phyloP scores from a whole-genome alignment of 2,797 vertebrate species.

The Loriculus beryllinus region DNA sequence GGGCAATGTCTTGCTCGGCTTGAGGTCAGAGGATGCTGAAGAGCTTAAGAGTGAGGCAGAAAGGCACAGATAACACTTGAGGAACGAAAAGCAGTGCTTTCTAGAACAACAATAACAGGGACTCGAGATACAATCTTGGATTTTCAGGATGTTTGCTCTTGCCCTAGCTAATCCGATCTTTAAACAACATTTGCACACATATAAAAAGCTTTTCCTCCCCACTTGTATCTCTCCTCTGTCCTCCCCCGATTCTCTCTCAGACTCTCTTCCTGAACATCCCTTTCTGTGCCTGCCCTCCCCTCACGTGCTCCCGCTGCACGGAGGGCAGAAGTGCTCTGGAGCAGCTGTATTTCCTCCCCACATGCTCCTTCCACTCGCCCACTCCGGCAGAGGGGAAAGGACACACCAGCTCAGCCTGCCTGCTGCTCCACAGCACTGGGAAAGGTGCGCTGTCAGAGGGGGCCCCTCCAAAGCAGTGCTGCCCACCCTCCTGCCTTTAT shows the following conservation, averaged over 20 bases:
- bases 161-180: not conserved
- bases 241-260: fast-evolving
- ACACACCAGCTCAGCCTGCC: not conserved
- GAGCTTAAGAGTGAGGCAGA: not conserved
- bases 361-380: not conserved
- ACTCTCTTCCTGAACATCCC: not conserved
- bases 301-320: not conserved
- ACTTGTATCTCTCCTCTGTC: not conserved
- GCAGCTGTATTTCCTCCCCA: conserved; percentile 34
- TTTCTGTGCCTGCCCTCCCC: not conserved
- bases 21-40: not conserved
- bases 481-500: not conserved
- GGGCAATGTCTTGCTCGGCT: not conserved
- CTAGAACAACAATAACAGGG: not conserved
- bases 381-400: not conserved
- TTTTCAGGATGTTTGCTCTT: not conserved
- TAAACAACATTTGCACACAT: not conserved
- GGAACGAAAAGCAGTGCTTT: not conserved
- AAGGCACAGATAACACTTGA: not conserved
- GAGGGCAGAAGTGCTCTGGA: conserved; percentile 8
- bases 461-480: not conserved
- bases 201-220: not conserved
- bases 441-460: not conserved
- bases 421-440: not conserved
- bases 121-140: not conserved